Percentiles rank a stretch among this genome's conserved stretches.
phyloP scores from a whole-genome alignment of 2,797 vertebrate genomes.

The Intellagama lesueurii region DNA sequence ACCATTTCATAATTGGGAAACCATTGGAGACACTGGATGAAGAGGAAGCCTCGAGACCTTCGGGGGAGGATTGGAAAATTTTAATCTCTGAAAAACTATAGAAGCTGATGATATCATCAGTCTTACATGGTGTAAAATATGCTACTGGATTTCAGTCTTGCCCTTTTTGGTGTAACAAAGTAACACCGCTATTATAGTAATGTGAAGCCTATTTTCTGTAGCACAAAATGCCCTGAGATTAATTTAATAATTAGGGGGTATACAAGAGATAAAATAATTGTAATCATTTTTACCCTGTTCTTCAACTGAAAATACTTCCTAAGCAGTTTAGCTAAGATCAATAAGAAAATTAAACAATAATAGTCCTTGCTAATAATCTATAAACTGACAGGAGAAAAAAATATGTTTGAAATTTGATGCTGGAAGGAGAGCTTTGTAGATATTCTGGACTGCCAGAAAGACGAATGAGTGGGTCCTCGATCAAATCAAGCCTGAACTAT shows the following conservation, averaged over 20 bases:
- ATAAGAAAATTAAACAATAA: not conserved
- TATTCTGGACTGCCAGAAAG: not conserved
- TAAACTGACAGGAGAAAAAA: not conserved
- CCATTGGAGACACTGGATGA: no score
- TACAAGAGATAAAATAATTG: not conserved
- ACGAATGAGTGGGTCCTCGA: not conserved
- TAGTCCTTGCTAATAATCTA: not conserved
- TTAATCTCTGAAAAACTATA: no score
- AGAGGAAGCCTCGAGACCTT: no score
- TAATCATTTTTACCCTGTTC: not conserved
- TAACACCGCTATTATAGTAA: no score
- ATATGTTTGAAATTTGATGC: not conserved
- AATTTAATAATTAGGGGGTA: not conserved
- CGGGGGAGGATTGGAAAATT: no score
- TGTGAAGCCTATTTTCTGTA: not conserved
- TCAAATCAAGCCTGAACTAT: not conserved
- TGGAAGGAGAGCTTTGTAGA: not conserved
- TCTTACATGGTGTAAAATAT: no score
- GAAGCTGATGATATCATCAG: no score
- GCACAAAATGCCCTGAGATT: not conserved
- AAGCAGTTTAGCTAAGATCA: not conserved
- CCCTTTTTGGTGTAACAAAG: no score
- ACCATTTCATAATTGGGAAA: no score
- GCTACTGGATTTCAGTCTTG: no score
- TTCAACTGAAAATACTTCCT: not conserved